Evolutionary conservation across 2,797 vertebrate genomes (phyloP).

Genomic region (Coendou prehensilis): DNA sequence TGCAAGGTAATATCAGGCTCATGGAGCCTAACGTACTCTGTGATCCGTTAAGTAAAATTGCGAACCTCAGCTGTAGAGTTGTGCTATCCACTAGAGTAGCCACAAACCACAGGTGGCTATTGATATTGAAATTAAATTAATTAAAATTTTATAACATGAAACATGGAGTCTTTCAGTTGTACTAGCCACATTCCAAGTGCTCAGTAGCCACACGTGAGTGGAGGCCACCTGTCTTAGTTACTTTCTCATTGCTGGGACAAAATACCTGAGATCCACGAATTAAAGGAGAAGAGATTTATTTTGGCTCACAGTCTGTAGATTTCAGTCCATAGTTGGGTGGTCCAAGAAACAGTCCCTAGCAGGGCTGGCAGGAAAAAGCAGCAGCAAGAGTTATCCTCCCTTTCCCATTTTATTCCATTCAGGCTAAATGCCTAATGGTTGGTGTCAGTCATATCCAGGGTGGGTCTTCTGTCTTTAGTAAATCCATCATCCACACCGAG

Average conservation of each 20-base stretch:
- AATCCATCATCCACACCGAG: neutral
- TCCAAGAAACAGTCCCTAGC: neutral
- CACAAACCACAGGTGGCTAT: neutral
- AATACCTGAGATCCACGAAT: neutral
- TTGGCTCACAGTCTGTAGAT: neutral
- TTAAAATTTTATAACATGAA: neutral
- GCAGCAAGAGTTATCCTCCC: neutral
- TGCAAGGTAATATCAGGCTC: neutral
- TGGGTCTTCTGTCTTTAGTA: neutral
- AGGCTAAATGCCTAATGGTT: neutral
- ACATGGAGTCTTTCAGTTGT: neutral
- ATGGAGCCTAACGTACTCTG: neutral
- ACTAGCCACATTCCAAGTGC: neutral
- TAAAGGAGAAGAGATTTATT: neutral
- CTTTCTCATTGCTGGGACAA: neutral
- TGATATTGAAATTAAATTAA: neutral
- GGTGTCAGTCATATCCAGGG: neutral
- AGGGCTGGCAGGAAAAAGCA: neutral
- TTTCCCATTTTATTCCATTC: neutral
- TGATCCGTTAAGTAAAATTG: slow-evolving; percentile 4
- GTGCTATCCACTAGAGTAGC: neutral
- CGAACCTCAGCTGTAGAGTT: neutral
- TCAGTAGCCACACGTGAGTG: neutral
- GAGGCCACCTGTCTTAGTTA: neutral
- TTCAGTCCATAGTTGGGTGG: neutral